Evolutionary conservation across 2,797 vertebrate genomes (phyloP).

Genomic region (Anguilla megastoma): DNA sequence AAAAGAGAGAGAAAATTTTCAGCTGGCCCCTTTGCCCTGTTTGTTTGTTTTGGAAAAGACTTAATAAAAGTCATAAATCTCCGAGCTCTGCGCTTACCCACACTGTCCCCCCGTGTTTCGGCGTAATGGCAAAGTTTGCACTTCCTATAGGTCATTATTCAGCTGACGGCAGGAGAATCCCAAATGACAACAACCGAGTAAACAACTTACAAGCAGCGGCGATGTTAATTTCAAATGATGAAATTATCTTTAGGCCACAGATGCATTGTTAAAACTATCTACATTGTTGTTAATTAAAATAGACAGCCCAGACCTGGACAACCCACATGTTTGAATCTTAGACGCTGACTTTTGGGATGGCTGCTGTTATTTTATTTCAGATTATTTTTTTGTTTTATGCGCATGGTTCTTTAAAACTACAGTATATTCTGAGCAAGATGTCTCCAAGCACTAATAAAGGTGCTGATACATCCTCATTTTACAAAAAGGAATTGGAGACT

Average conservation of each 20-base stretch:
- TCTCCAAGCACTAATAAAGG: neutral
- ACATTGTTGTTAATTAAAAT: neutral
- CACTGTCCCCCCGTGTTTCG: slow-evolving; percentile 18
- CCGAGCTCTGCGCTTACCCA: slow-evolving; percentile 14
- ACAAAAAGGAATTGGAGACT: neutral
- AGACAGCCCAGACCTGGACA: neutral
- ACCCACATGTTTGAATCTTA: neutral
- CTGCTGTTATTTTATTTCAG: neutral
- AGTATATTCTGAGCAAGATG: neutral
- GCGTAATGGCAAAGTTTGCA: slow-evolving; percentile 19
- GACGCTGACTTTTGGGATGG: neutral
- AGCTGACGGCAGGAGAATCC: slow-evolving; percentile 13
- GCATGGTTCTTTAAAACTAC: neutral
- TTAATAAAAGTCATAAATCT: slow-evolving; percentile 43
- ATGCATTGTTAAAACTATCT: neutral
- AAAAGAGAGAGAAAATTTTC: neutral
- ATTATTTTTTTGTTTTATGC: neutral
- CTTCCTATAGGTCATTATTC: slow-evolving; percentile 21
- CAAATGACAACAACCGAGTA: neutral
- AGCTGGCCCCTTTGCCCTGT: slow-evolving; percentile 17
- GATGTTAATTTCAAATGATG: slow-evolving; percentile 17
- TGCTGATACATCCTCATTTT: neutral
- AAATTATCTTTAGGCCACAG: slow-evolving; percentile 18
- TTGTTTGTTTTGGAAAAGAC: slow-evolving; percentile 31
- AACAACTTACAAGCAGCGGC: neutral